Base-by-base conservation (phyloP, 2,113 vertebrate genomes). In the Bambusicola thoracicus region DNA sequence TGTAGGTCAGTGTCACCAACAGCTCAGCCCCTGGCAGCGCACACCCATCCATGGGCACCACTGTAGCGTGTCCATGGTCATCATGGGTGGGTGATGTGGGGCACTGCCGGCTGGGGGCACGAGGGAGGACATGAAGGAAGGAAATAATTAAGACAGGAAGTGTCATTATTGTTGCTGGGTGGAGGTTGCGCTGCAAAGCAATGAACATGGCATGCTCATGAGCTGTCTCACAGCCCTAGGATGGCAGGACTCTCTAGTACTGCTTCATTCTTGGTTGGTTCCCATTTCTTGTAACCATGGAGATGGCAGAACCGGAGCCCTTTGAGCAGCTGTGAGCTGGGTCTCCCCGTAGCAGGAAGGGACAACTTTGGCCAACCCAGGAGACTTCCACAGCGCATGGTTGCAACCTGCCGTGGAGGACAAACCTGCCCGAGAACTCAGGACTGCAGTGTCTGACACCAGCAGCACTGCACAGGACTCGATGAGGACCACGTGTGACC, bases 11-110 rank as follows among this genome's bases (percentile, higher is more conserved):
- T 34, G 46, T 4, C 36, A 29, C n/a, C n/a, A n/a, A n/a, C 19
- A 1, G 1, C 67, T 49, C 17, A 29, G 18, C 40, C 40, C 8
- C 0, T 0, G 18, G 19, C 13, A 80, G 32, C 1, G 3, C 0
- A 0, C 21, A 36, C 32, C 69, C 32, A 38, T 25, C 59, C 3
- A 4, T 62, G 59, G 6, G 10, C 16, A 11, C 6, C 4, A 8
- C 21, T 38, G 44, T 66, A 51, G 34, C 9, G 0, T 8, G 3
- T 20, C 3, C 1, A 10, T 2, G 11, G 74, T 43, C 22, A 5
- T 36, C 14, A 2, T 0, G 2, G 40, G n/a, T 32, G 40, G n/a
- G 55, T 27, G 46, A 11, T 0, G 5, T 10, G 17, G 68, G 32
- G 12, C 8, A 12, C 6, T 17, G 62, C 10, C 21, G 15, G 0